Base-by-base conservation (phyloP, 2,888 invertebrate genomes). In the Andrena chrysosceles region DNA sequence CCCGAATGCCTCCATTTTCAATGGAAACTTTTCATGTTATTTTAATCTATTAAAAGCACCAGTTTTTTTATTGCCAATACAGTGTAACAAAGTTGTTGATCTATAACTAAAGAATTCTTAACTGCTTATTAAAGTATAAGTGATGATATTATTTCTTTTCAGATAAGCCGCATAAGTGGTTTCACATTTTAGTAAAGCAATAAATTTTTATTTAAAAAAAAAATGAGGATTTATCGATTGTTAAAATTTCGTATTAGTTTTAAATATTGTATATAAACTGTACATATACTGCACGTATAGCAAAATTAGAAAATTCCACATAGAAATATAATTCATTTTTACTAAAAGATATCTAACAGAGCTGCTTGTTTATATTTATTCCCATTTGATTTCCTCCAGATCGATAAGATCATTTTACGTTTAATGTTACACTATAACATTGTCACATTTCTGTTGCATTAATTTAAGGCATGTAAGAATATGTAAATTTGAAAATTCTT, bases 241-340 rank as follows among this genome's bases (percentile, higher is more conserved):
- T 75, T 69, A 35, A 70, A 74, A 56, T 70, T 60, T 52, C 31
- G 10, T 63, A 20, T 63, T 62, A 62, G 42, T 68, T 49, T 71
- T 49, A 56, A 72, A 81, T 13, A 67, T n/a, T 71, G 64, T 71
- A 75, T 75, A 84, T 79, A 74, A 73, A 72, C 75, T 83, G 79
- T 84, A 84, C 48, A 71, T 72, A 70, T 56, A 69, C 63, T 70
- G 74, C 72, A 77, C 60, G 68, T 77, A 60, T 67, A 63, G 69
- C 23, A 63, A 70, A 73, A 20, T 60, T 69, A 69, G 48, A 56
- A 59, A 42, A 56, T 64, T 63, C 52, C 33, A 31, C n/a, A 49
- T 31, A 64, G 35, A 84, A 73, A 54, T 67, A 74, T 63, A 83
- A 20, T 74, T 77, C 20, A 68, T 59, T 74, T 79, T 35, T 23